Evolutionary conservation across 2,888 invertebrate species (phyloP), one percentile per base, ranked within the genome.

Genomic region (Lapara coniferarum): DNA sequence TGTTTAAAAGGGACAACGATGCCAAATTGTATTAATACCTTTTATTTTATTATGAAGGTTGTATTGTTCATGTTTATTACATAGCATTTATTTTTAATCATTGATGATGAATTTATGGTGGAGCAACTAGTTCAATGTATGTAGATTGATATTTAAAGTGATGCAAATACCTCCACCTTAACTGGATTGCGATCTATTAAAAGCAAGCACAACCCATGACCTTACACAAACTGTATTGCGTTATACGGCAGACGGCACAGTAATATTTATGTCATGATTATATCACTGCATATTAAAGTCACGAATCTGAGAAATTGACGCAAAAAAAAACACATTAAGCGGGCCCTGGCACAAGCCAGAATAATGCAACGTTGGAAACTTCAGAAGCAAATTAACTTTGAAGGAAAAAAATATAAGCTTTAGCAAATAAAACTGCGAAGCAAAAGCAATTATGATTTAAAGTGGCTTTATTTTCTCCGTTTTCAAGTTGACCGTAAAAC

Each of bases 151-250:
- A 44, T 16, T 44, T 44, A 10, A 58, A 46, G 5, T 58, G 37
- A 37, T 44, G 59, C n/a, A 44, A 44, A 44, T 44, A 14, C 25
- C 25, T 25, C 25, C 25, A 25, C 25, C 25, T 52, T 14, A 44
- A n/a, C 14, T 37, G 37, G 37, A 44, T 37, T 44, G 14, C 14
- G 14, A n/a, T 58, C n/a, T 44, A 58, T 30, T 37, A 44, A 4
- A 44, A 13, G 13, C n/a, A 4, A 37, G 8, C 37, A 19, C 55
- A 56, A n/a, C 16, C 59, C 59, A 12, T 63, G 59, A 63, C 59
- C 46, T 63, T 63, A 63, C 58, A 58, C 59, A 63, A 63, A 49
- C 49, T 63, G 63, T 49, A 63, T 63, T 63, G 49, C 63, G 19
- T 49, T 63, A 63, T 49, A 49, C 10, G 19, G 10, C 55, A 19